These are phyloP conservation scores for Ladona fulva DNA, from an alignment of 1,140 invertebrate species.

Conservation along the genomic window DNA sequence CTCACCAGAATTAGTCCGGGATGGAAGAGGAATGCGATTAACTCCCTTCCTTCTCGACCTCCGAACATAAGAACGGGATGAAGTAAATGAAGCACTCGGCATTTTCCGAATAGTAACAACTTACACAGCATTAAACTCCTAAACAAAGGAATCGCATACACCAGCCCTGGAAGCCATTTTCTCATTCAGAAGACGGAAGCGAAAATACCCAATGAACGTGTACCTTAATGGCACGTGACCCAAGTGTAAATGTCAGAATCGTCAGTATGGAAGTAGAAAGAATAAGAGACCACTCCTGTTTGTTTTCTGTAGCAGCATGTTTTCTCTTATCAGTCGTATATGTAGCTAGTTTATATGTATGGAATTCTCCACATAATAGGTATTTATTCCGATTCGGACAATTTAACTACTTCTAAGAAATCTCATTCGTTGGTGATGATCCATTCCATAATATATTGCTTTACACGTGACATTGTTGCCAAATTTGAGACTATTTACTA, in stretches of 20 bases:
- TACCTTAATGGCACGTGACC: background rate
- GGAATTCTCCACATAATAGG: slow-evolving; percentile 63
- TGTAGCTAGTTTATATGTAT: slow-evolving; percentile 75
- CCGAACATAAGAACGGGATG: slow-evolving; percentile 74
- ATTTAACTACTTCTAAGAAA: too few relatives aligned
- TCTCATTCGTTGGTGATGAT: background rate
- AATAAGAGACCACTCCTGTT: slow-evolving; percentile 25
- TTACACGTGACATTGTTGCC: slow-evolving; percentile 17
- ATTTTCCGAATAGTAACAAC: slow-evolving; percentile 44
- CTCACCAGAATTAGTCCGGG: slow-evolving; percentile 62
- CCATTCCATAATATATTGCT: background rate
- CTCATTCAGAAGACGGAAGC: slow-evolving; percentile 32
- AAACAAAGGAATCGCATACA: slow-evolving; percentile 55
- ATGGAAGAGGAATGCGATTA: slow-evolving; percentile 70
- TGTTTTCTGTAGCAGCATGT: slow-evolving; percentile 41
- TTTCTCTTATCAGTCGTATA: slow-evolving; percentile 62
- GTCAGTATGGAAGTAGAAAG: slow-evolving; percentile 36
- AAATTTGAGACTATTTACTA: slow-evolving; percentile 18
- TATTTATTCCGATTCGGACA: slow-evolving; percentile 31
- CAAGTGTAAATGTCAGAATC: slow-evolving; percentile 35
- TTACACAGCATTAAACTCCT: slow-evolving; percentile 30
- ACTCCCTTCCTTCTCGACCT: slow-evolving; percentile 76
- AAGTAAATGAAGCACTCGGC: slow-evolving; percentile 83
- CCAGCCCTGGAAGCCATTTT: slow-evolving; percentile 54
- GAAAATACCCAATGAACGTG: slow-evolving; percentile 21